Evolutionary conservation across 2,113 vertebrate genomes (phyloP).

Genomic region (Noctilio leporinus): DNA sequence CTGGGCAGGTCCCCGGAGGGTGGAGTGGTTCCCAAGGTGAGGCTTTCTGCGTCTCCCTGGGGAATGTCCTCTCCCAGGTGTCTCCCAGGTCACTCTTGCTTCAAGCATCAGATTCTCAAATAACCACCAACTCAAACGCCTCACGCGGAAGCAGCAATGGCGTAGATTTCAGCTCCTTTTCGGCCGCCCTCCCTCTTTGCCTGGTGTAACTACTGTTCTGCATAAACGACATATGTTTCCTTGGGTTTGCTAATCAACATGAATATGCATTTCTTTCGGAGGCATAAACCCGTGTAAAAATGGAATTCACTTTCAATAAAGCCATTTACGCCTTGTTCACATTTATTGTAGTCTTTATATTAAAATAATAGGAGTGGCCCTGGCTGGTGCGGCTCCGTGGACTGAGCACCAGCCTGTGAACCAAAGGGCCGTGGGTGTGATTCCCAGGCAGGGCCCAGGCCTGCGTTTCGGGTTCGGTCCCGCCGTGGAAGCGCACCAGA

Average conservation of each 20-base stretch:
- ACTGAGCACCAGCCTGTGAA: no score
- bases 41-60: not conserved
- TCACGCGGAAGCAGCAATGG: not conserved
- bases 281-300: not conserved
- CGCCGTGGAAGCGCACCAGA: no score
- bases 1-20: not conserved
- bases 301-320: not conserved
- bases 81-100: not conserved
- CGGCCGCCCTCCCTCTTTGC: not conserved
- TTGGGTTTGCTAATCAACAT: not conserved
- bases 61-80: not conserved
- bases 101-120: not conserved
- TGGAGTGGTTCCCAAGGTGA: not conserved
- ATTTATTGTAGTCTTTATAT: not conserved
- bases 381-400: no score
- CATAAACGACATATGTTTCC: not conserved
- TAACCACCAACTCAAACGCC: not conserved
- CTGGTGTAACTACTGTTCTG: not conserved
- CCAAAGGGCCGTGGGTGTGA: no score
- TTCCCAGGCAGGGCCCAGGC: no score
- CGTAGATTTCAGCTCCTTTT: not conserved
- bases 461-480: no score
- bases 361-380: not conserved
- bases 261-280: not conserved
- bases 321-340: not conserved